These are phyloP conservation scores for Zaprionus tsacasi DNA, from an alignment of 1,140 invertebrate species.

Conservation along the genomic window DNA sequence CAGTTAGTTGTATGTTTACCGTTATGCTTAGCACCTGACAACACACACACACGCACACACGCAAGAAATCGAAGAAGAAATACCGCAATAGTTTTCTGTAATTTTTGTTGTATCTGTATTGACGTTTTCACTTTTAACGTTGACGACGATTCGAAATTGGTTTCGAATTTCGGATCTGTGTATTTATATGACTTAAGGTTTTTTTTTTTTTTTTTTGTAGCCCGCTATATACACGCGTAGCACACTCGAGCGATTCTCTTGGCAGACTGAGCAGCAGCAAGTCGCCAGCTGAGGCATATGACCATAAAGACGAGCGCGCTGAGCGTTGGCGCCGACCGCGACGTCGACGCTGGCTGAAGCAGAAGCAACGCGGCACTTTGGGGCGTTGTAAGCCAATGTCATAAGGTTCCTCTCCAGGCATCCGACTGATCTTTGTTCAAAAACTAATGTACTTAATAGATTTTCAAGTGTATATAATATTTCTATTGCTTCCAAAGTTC, in stretches of 20 bases:
- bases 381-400: slow-evolving; percentile 71
- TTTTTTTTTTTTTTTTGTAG: slow-evolving; percentile 17
- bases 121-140: slow-evolving; percentile 71
- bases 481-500: slow-evolving; percentile 1
- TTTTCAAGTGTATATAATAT: background rate
- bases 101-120: slow-evolving; percentile 25
- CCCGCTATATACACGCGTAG: slow-evolving; percentile 45
- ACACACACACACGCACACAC: background rate
- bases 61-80: slow-evolving; percentile 34
- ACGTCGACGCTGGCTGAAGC: slow-evolving; percentile 10
- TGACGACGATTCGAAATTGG: slow-evolving; percentile 22
- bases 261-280: slow-evolving; percentile 61
- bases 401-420: slow-evolving; percentile 18
- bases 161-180: slow-evolving; percentile 20
- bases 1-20: slow-evolving; percentile 69
- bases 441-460: slow-evolving; percentile 4
- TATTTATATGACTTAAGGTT: background rate
- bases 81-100: slow-evolving; percentile 22
- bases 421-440: slow-evolving; percentile 6
- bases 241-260: slow-evolving; percentile 71
- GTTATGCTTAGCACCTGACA: slow-evolving; percentile 71
- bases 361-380: slow-evolving; percentile 11
- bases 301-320: slow-evolving; percentile 22
- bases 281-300: slow-evolving; percentile 47
- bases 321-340: slow-evolving; percentile 17